Evolutionary conservation across 2,888 invertebrate species (phyloP).

Genomic region (Ophion ellenae): DNA sequence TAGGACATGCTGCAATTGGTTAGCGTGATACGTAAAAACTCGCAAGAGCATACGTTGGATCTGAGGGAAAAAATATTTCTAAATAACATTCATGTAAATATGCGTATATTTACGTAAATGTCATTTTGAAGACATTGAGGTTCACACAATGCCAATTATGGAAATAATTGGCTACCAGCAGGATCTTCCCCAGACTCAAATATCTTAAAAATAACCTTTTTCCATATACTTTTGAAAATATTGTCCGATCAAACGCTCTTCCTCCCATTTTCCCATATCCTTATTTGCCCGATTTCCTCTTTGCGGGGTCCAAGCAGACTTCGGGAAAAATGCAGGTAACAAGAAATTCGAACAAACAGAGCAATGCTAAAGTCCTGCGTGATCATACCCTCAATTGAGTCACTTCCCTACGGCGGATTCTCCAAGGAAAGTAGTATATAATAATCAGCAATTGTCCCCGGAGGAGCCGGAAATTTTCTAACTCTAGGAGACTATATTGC

Average conservation of each 20-base stretch:
- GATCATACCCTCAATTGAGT: background rate
- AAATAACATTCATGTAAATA: no score
- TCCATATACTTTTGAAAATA: no score
- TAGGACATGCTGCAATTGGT: no score
- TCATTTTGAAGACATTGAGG: no score
- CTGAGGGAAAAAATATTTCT: no score
- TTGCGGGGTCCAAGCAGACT: background rate
- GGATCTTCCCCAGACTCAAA: no score
- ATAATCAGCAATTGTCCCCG: background rate
- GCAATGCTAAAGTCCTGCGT: background rate
- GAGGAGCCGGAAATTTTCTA: background rate
- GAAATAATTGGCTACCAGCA: no score
- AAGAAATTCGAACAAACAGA: background rate
- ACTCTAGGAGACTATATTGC: background rate
- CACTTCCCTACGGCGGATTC: background rate
- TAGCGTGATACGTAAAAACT: no score
- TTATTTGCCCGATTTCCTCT: background rate
- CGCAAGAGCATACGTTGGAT: no score
- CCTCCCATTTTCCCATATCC: background rate
- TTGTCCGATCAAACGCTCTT: background rate
- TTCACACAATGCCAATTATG: no score
- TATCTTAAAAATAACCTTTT: no score
- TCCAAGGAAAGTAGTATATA: background rate
- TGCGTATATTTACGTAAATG: no score
- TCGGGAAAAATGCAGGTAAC: background rate